Evolutionary conservation across 2,888 invertebrate species (phyloP), one percentile per base, ranked within the genome.

Genomic region (Atherix ibis): DNA sequence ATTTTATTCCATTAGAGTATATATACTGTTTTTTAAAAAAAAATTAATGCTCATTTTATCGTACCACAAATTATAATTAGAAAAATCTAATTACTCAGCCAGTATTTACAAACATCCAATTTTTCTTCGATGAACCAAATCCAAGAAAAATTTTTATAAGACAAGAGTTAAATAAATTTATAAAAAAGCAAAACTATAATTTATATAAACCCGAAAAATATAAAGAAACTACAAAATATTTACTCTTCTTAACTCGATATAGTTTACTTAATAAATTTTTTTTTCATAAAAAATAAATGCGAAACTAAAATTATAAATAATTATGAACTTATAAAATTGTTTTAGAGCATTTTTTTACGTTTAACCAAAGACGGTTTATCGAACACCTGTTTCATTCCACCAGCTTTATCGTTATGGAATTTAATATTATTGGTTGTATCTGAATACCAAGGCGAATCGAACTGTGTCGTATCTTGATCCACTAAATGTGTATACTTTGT

Each of bases 401-500:
- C 97, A 2, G 92, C 82, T 56, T 83, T 82, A 53, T 80, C 79
- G 25, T 74, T 73, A 49, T 82, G 78, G 51, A 89, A 89, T 58
- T 89, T 89, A 27, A 83, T 64, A 55, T 85, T 89, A 54, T 82
- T 82, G 1, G 82, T 70, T 0, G 88, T 87, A 51, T 95, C 94
- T 8, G 81, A 79, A 40, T 84, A 81, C 98, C 98, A 98, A 0
- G 95, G 91, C 0, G 94, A 92, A 54, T 97, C 94, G 50, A 92
- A 92, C 52, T 88, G 85, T 0, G 98, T 98, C 0, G 97, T 98
- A 54, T 98, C 98, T 59, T 99, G 98, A 62, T 95, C 97, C 0
- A 98, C 95, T 52, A 98, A 67, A 64, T 98, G 98, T 0, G 98
- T 98, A 63, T 98, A 98, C 54, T 99, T 99, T 0, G 98, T 97